Conservation (phyloP, 1,140 invertebrate species). For the Forficula auricularia region DNA sequence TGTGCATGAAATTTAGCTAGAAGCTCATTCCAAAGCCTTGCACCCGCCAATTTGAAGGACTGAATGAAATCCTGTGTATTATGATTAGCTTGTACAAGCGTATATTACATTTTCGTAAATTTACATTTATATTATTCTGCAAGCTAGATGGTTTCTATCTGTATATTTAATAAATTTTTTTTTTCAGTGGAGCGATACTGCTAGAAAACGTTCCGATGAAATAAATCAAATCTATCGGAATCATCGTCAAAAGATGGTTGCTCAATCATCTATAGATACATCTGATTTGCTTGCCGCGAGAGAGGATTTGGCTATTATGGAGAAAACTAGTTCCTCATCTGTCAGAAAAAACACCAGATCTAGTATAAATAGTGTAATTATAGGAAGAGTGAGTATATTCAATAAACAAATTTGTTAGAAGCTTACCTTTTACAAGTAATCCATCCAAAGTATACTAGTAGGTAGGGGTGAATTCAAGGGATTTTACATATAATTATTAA, state of each 20-base stretch:
- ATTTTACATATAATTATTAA: too few relatives aligned
- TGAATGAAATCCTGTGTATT: too few relatives aligned
- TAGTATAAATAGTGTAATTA: slow-evolving; percentile 69
- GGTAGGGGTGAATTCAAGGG: too few relatives aligned
- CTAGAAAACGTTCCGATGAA: slow-evolving; percentile 50
- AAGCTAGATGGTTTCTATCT: too few relatives aligned
- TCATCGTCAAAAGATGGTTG: slow-evolving; percentile 41
- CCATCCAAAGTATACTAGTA: background rate
- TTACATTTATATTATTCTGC: too few relatives aligned
- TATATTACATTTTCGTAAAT: too few relatives aligned
- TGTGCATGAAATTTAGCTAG: too few relatives aligned
- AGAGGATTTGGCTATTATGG: slow-evolving; percentile 60
- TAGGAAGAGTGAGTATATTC: slow-evolving; percentile 41
- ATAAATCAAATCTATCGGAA: slow-evolving; percentile 51
- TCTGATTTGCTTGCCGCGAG: slow-evolving; percentile 63
- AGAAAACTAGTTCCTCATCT: slow-evolving; percentile 70
- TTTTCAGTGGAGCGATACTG: slow-evolving; percentile 66
- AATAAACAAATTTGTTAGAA: too few relatives aligned
- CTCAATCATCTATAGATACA: slow-evolving; percentile 43
- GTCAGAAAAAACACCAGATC: slow-evolving; percentile 64
- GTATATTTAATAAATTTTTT: slow-evolving; percentile 9
- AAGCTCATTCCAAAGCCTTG: too few relatives aligned
- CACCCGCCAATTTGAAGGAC: too few relatives aligned
- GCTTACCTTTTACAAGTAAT: too few relatives aligned
- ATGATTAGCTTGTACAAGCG: too few relatives aligned